phyloP scores from a whole-genome alignment of 2,888 invertebrate species.

The Urechis unicinctus region DNA sequence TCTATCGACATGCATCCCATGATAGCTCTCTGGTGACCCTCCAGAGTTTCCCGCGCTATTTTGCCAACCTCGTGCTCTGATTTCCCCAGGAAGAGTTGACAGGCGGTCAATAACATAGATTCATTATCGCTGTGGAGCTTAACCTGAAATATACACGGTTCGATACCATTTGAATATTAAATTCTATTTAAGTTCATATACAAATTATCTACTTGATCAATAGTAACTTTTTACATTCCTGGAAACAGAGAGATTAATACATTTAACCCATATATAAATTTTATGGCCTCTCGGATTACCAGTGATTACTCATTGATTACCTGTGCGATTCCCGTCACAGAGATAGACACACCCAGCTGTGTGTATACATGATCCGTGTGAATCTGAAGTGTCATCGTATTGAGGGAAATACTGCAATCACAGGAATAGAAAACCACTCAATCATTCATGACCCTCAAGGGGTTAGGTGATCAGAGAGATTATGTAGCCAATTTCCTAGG shows the following conservation, averaged over 20 bases:
- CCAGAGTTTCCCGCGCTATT: slow-evolving; percentile 51
- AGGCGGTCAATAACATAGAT: slow-evolving; percentile 50
- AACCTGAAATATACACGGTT: too few species aligned
- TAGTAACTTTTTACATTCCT: too few species aligned
- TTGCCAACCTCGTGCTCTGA: slow-evolving; percentile 42
- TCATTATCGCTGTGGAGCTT: slow-evolving; percentile 50
- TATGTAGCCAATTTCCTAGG: too few species aligned
- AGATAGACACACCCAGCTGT: slow-evolving; percentile 92
- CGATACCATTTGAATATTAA: too few species aligned
- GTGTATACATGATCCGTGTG: slow-evolving; percentile 94
- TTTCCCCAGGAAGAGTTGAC: slow-evolving; percentile 51
- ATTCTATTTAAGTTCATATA: too few species aligned
- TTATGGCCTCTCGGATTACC: too few species aligned
- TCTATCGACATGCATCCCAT: slow-evolving; percentile 53
- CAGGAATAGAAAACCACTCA: not conserved
- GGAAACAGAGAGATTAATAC: too few species aligned
- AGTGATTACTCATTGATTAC: slow-evolving; percentile 52
- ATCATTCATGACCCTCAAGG: too few species aligned
- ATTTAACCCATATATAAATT: too few species aligned
- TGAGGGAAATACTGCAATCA: slow-evolving; percentile 73
- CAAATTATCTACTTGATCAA: too few species aligned
- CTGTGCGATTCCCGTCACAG: slow-evolving; percentile 95
- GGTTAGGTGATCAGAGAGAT: too few species aligned
- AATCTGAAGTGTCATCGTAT: slow-evolving; percentile 94
- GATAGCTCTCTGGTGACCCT: slow-evolving; percentile 53